Conservation (phyloP, 2,113 vertebrate genomes). For the Lycaon pictus region DNA sequence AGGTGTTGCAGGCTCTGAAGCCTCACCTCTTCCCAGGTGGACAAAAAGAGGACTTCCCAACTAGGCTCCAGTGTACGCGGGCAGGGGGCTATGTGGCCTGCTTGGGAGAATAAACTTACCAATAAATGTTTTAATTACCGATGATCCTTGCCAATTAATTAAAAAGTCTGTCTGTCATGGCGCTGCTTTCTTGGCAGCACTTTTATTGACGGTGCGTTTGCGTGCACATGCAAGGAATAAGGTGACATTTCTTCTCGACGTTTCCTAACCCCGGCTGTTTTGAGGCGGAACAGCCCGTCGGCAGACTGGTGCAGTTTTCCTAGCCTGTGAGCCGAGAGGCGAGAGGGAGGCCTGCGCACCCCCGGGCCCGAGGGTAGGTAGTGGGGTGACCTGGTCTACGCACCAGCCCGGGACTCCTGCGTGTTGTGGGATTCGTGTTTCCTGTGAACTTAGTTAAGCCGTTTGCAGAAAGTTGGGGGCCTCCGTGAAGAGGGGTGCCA, state of each 20-base stretch:
- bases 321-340: not conserved
- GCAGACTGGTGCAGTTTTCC: not conserved
- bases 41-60: not conserved
- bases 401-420: not conserved
- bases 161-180: slow-evolving; percentile 68
- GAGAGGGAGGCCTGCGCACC: accelerated
- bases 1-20: not conserved
- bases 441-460: not conserved
- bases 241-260: not conserved
- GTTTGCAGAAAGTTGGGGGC: slow-evolving; percentile 52
- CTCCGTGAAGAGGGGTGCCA: slow-evolving; percentile 53
- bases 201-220: slow-evolving; percentile 26
- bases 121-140: slow-evolving; percentile 64
- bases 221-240: slow-evolving; percentile 17
- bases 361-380: not conserved
- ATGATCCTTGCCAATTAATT: slow-evolving; percentile 72
- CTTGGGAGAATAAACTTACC: slow-evolving; percentile 40
- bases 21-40: not conserved
- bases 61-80: not conserved
- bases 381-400: not conserved
- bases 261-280: slow-evolving; percentile 59
- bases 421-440: not conserved
- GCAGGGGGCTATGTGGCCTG: not conserved
- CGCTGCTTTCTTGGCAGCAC: slow-evolving; percentile 28
- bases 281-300: not conserved